These are phyloP conservation scores for Apamea sordens DNA, from an alignment of 2,888 invertebrate species.

Conservation along the genomic window DNA sequence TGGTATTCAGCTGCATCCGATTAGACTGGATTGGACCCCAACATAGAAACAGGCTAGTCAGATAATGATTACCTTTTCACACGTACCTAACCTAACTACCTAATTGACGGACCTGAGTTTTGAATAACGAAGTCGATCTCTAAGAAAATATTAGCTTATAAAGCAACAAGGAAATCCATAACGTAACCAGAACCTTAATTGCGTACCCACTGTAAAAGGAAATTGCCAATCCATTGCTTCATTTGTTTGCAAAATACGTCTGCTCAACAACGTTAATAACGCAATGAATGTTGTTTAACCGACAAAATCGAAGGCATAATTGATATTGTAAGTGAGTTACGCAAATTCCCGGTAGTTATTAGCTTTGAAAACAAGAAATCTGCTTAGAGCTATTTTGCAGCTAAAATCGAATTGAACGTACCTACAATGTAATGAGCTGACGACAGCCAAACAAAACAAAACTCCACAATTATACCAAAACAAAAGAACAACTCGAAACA, in stretches of 20 bases:
- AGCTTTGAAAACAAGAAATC: conserved; percentile 1
- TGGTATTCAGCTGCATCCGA: too few relatives aligned
- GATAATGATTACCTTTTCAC: too few relatives aligned
- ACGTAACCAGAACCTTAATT: too few relatives aligned
- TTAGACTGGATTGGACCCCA: too few relatives aligned
- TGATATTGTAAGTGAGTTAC: not conserved
- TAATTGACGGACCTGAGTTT: not conserved
- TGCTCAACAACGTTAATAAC: not conserved
- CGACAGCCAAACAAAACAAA: conserved; percentile 8
- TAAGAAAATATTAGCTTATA: not conserved
- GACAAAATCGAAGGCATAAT: not conserved
- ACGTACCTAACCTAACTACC: not conserved
- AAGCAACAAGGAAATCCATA: not conserved
- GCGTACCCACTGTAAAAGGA: not conserved
- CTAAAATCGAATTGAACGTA: not conserved
- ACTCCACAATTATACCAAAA: conserved; percentile 22
- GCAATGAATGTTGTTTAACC: not conserved
- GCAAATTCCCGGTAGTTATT: not conserved
- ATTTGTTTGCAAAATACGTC: not conserved
- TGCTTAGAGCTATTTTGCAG: not conserved
- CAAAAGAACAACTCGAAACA: conserved; percentile 26
- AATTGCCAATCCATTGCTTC: not conserved
- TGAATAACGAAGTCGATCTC: not conserved
- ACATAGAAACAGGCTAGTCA: too few relatives aligned
- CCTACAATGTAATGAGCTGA: conserved; percentile 9